Conservation (phyloP, 2,797 vertebrate species). For the Xiphophorus birchmanni region DNA sequence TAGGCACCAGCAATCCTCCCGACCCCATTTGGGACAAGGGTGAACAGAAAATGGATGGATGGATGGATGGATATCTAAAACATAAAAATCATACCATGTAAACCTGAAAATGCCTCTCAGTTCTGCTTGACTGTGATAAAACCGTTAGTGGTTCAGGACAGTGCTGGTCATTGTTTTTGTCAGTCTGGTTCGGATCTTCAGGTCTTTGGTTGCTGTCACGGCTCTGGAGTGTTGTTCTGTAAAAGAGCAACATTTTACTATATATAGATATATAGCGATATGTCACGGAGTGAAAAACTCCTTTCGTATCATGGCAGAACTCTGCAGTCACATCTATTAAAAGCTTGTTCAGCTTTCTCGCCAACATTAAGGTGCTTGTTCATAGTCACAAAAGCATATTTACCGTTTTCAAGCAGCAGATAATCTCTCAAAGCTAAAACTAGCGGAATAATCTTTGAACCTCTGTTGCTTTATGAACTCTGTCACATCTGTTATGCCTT, state of each 20-base stretch:
- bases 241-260: neutral
- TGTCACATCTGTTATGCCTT: constrained; percentile 4
- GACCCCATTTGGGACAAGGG: no score
- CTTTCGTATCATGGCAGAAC: neutral
- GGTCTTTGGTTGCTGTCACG: neutral
- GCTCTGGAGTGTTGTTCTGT: neutral
- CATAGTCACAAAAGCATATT: neutral
- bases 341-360: constrained; percentile 1
- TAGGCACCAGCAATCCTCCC: no score
- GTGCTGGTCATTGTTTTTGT: no score
- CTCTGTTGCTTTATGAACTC: constrained; percentile 12
- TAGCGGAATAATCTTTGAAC: constrained; percentile 21
- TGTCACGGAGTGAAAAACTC: neutral
- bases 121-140: neutral
- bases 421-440: constrained; percentile 13
- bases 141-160: neutral
- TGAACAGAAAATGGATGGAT: no score
- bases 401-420: constrained; percentile 22
- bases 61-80: neutral
- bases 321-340: neutral
- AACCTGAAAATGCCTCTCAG: neutral
- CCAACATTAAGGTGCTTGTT: constrained; percentile 15
- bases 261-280: neutral
- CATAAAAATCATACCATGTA: neutral
- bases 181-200: neutral